Evolutionary conservation across 2,797 vertebrate genomes (phyloP).

Genomic region (Spheniscus humboldti): DNA sequence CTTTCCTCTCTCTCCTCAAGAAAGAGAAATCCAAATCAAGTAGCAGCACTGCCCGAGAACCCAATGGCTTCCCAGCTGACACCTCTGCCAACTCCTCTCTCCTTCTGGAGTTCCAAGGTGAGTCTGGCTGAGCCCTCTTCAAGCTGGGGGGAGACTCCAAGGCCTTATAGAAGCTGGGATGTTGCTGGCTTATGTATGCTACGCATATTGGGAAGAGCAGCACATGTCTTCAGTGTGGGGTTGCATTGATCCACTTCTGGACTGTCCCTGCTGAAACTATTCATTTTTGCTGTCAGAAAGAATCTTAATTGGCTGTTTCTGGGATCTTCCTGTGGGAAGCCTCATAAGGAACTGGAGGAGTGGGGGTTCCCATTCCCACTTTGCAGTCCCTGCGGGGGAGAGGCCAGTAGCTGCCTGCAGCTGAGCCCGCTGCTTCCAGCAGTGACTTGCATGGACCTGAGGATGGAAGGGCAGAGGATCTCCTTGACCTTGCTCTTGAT

Average conservation of each 20-base stretch:
- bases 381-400: neutral
- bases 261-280: neutral
- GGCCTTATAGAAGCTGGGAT: no score
- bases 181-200: neutral
- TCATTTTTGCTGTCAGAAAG: neutral
- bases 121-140: constrained; percentile 21
- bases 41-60: constrained; percentile 76
- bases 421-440: neutral
- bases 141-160: no score
- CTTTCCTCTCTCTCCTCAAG: constrained; percentile 67
- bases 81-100: constrained; percentile 87
- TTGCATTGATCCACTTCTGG: neutral
- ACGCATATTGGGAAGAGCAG: accelerated
- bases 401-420: neutral
- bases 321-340: neutral
- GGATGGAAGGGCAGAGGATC: neutral
- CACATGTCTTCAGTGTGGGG: accelerated
- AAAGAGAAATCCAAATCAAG: constrained; percentile 91
- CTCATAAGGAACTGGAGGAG: neutral
- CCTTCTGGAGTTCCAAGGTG: constrained; percentile 94
- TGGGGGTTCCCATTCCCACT: neutral
- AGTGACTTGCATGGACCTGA: neutral
- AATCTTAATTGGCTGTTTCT: neutral
- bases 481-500: neutral
- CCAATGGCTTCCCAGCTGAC: constrained; percentile 84